Evolutionary conservation across 2,888 invertebrate genomes (phyloP).

Genomic region (Drosophila atroscutellata): DNA sequence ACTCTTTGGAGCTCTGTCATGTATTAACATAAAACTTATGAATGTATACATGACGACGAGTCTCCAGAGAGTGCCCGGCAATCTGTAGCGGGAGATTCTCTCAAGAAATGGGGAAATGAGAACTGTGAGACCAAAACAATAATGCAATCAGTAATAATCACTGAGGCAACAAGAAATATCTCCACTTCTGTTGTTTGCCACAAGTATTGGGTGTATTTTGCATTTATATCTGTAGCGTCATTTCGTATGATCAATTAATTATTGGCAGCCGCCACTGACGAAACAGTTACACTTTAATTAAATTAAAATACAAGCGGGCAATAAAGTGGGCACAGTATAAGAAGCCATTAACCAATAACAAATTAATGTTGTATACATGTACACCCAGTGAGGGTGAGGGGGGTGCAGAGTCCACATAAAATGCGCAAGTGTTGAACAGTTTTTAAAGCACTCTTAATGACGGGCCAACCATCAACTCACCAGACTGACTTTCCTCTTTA

Average conservation of each 20-base stretch:
- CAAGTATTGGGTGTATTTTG: background rate
- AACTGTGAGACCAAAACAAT: background rate
- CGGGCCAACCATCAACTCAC: conserved; percentile 34
- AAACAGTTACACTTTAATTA: conserved; percentile 36
- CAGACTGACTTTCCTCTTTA: conserved; percentile 15
- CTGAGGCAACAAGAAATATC: background rate
- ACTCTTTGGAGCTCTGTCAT: too few relatives aligned
- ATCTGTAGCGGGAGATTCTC: background rate
- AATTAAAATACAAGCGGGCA: conserved; percentile 34
- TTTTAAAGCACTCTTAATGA: conserved; percentile 62
- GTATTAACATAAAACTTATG: too few relatives aligned
- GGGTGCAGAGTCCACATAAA: conserved; percentile 5
- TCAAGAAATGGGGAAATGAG: too few relatives aligned
- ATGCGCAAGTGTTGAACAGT: conserved; percentile 38
- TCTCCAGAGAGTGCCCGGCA: background rate
- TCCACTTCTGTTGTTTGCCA: too few relatives aligned
- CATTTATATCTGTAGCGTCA: conserved; percentile 8
- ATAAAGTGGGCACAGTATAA: conserved; percentile 25
- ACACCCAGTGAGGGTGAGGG: background rate
- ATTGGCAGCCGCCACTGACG: conserved; percentile 11
- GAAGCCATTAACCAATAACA: conserved; percentile 62
- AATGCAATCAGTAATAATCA: background rate
- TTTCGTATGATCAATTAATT: conserved; percentile 17
- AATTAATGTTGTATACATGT: conserved; percentile 45
- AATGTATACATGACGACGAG: too few relatives aligned